Evolutionary conservation across 2,113 vertebrate genomes (phyloP), one percentile per base, ranked within the genome.

Genomic region (Cnemophilus loriae): DNA sequence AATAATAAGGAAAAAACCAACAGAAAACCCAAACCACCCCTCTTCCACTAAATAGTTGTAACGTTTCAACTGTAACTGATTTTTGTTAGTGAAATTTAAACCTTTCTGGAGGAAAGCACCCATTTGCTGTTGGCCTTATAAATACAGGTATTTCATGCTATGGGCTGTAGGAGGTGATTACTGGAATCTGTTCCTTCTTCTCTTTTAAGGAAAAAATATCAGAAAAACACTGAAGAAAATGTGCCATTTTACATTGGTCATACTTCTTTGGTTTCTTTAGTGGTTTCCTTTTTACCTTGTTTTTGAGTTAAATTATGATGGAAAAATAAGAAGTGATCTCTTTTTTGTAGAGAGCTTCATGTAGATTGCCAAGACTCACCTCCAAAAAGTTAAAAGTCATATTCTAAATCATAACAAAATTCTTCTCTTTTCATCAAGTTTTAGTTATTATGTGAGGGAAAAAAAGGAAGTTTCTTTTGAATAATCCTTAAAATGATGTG

Each of bases 401-500:
- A 69, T 91, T 96, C 82, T 96, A 96, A 95, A 97, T 97, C 85
- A 77, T 65, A 77, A 74, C 47, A 80, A 46, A 89, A 93, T 53
- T 95, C 56, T 91, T 92, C 16, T 80, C 33, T 96, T 96, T 90
- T 86, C 79, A 73, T 95, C 33, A 90, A 90, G 75, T 90, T 94
- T 95, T 88, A 93, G 42, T 73, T 95, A 76, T 85, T 77, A 61
- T 42, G 32, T 81, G 50, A 59, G 37, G 71, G 15, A 91, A 81
- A 80, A 87, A 88, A 90, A 90, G 56, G 84, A 97, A 91, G 95
- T 96, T 97, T 56, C 88, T 97, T 97, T 96, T 83, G 94, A 56
- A 74, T 96, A 73, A 71, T 81, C 63, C 47, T 80, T 94, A 92
- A 73, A 96, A 96, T 96, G 96, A 97, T 24, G 3, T 76, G 77